Percentiles rank a stretch among this genome's conserved stretches.
phyloP scores from a whole-genome alignment of 2,113 vertebrate genomes.

The Tenebrosternarchus preto region DNA sequence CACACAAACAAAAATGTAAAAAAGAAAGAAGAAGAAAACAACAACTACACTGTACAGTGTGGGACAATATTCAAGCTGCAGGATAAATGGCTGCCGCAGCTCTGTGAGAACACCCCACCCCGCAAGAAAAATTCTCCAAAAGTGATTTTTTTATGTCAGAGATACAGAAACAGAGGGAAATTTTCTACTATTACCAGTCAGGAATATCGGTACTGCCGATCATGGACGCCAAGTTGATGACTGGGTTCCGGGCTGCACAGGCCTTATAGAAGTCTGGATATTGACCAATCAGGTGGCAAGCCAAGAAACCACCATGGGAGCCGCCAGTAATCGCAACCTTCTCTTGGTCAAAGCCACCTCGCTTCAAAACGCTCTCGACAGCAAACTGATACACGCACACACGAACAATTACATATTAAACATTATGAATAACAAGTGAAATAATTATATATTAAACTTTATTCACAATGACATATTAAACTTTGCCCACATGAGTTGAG shows the following conservation, averaged over 20 bases:
- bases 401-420: too few species aligned
- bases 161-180: background rate
- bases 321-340: conserved; percentile 84
- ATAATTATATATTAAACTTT: background rate
- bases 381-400: conserved; percentile 74
- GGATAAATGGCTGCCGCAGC: too few species aligned
- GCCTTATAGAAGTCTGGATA: conserved; percentile 87
- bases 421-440: background rate
- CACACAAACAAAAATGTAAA: conserved; percentile 3
- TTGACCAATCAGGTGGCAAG: conserved; percentile 93
- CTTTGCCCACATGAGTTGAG: background rate
- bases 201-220: conserved; percentile 88
- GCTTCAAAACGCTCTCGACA: conserved; percentile 81
- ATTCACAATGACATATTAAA: background rate
- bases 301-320: conserved; percentile 93
- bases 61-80: background rate
- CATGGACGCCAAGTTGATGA: conserved; percentile 91
- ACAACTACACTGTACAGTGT: too few species aligned
- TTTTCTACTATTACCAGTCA: conserved; percentile 83
- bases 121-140: background rate
- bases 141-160: background rate
- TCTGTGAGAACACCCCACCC: too few species aligned
- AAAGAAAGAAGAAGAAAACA: conserved; percentile 3
- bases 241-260: conserved; percentile 87
- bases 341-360: conserved; percentile 69